Conservation (phyloP, 2,888 invertebrate species). For the Callyntrura sp. region DNA sequence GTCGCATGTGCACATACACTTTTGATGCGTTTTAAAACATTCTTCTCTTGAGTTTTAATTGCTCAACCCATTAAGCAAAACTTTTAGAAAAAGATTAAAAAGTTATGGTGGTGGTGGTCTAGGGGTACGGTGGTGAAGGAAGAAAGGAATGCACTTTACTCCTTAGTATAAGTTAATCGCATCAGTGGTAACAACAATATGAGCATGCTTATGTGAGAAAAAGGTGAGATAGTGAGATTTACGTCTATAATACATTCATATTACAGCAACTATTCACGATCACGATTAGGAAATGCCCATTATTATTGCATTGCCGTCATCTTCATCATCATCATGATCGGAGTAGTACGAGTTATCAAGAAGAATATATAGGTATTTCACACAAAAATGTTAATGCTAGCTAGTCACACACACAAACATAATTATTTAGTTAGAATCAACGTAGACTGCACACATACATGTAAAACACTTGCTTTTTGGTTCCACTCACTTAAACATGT, state of each 20-base stretch:
- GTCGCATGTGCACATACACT: slow-evolving; percentile 29
- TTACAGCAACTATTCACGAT: slow-evolving; percentile 46
- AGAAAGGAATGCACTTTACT: slow-evolving; percentile 48
- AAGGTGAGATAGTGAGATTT: slow-evolving; percentile 26
- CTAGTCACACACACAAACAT: slow-evolving; percentile 6
- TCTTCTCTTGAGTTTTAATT: slow-evolving; percentile 33
- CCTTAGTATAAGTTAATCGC: slow-evolving; percentile 20
- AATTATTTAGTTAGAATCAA: slow-evolving; percentile 18
- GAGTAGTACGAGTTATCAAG: slow-evolving; percentile 6
- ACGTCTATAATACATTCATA: slow-evolving; percentile 28
- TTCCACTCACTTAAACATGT: too few relatives aligned
- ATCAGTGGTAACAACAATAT: slow-evolving; percentile 5
- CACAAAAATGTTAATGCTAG: slow-evolving; percentile 10
- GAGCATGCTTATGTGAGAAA: slow-evolving; percentile 37
- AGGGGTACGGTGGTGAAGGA: not conserved
- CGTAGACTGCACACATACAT: slow-evolving; percentile 33
- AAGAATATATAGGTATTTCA: slow-evolving; percentile 52
- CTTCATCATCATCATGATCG: slow-evolving; percentile 50
- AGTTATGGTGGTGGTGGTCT: not conserved
- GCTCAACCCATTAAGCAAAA: slow-evolving; percentile 35
- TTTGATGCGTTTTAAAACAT: slow-evolving; percentile 26
- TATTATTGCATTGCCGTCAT: slow-evolving; percentile 63
- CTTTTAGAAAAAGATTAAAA: slow-evolving; percentile 47
- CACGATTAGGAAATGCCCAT: slow-evolving; percentile 72
- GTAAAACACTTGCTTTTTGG: too few relatives aligned